Evolutionary conservation across 2,888 invertebrate genomes (phyloP).

Genomic region (Ochlodes sylvanus): DNA sequence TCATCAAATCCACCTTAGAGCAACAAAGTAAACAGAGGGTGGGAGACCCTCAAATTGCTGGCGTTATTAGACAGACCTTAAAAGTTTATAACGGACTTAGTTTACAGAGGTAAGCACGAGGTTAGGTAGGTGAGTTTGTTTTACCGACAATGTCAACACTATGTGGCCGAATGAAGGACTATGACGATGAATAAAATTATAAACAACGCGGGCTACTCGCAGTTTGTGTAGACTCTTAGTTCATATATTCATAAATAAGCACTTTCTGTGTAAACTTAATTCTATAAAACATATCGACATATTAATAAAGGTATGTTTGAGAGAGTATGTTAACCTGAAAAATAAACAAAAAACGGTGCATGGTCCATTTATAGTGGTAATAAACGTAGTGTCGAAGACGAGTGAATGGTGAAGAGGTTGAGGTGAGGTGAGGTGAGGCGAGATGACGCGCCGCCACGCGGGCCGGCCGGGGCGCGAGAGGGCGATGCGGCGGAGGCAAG

Average conservation of each 20-base stretch:
- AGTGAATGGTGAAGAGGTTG: neutral
- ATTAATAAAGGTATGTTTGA: neutral
- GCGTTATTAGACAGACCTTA: slow-evolving; percentile 81
- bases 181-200: slow-evolving; percentile 54
- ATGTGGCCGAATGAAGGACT: slow-evolving; percentile 55
- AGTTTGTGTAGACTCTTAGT: neutral
- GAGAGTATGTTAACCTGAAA: too few species aligned
- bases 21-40: slow-evolving; percentile 80
- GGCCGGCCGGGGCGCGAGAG: slow-evolving; percentile 7
- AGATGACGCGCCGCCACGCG: slow-evolving; percentile 6
- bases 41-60: slow-evolving; percentile 79
- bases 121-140: slow-evolving; percentile 76
- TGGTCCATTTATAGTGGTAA: too few species aligned
- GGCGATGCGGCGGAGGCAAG: slow-evolving; percentile 14
- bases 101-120: slow-evolving; percentile 78
- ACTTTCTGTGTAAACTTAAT: neutral
- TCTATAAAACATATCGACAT: neutral
- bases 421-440: neutral
- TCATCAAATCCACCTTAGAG: slow-evolving; percentile 82
- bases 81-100: slow-evolving; percentile 80
- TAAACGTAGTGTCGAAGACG: neutral
- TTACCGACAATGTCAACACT: slow-evolving; percentile 73
- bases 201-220: slow-evolving; percentile 25
- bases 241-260: slow-evolving; percentile 1
- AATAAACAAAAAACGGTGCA: too few species aligned